Evolutionary conservation across 2,888 invertebrate species (phyloP).

Genomic region (Microctonus aethiopoides): DNA sequence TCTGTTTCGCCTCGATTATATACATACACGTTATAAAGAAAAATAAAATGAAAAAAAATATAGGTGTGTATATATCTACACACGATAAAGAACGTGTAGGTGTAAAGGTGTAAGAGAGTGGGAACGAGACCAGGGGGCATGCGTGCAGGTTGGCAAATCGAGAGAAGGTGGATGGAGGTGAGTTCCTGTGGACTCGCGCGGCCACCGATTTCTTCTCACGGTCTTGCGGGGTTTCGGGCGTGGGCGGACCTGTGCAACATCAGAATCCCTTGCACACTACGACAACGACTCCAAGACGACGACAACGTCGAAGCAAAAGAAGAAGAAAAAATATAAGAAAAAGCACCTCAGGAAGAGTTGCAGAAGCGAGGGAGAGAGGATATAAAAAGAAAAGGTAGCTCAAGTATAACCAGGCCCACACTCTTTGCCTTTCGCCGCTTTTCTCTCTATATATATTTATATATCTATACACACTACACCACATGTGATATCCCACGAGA

Average conservation of each 20-base stretch:
- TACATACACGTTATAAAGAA: not conserved
- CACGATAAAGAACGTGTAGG: conserved; percentile 15
- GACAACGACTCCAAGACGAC: not conserved
- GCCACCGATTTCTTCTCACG: conserved; percentile 54
- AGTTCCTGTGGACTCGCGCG: conserved; percentile 12
- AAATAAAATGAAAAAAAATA: conserved; percentile 1
- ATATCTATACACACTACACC: not conserved
- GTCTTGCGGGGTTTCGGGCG: conserved; percentile 50
- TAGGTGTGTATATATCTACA: conserved; percentile 3
- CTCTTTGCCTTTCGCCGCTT: conserved; percentile 17
- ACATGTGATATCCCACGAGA: not conserved
- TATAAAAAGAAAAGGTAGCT: conserved; percentile 13
- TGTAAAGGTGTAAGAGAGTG: not conserved
- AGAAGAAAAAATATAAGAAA: not conserved
- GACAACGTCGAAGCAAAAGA: not conserved
- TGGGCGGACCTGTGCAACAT: conserved; percentile 52
- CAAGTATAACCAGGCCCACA: conserved; percentile 5
- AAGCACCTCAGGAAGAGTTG: not conserved
- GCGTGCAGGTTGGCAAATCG: conserved; percentile 26
- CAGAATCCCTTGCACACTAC: conserved; percentile 8
- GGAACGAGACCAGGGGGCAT: conserved; percentile 24
- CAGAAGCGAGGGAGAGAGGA: not conserved
- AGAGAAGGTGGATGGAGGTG: not conserved
- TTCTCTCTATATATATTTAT: not conserved
- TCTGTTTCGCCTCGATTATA: not conserved